Evolutionary conservation across 2,113 vertebrate species (phyloP).

Genomic region (Poeciliopsis turrubarensis): DNA sequence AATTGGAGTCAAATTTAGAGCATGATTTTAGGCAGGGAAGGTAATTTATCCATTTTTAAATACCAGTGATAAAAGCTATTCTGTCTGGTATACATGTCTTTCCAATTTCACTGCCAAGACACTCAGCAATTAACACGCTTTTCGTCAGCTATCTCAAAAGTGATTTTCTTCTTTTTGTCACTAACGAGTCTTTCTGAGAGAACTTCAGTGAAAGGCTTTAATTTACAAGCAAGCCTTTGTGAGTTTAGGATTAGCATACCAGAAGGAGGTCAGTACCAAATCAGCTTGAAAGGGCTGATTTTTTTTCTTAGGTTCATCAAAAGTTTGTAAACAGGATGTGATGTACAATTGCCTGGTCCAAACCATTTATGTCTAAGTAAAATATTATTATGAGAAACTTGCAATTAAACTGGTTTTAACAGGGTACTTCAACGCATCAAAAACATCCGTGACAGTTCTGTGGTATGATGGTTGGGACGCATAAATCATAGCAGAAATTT

Average conservation of each 20-base stretch:
- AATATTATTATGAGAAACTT: conserved; percentile 10
- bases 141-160: conserved; percentile 34
- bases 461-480: conserved; percentile 27
- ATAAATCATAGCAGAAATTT: conserved; percentile 28
- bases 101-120: conserved; percentile 25
- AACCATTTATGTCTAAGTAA: conserved; percentile 27
- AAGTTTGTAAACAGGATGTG: conserved; percentile 48
- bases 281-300: conserved; percentile 18
- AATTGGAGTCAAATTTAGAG: not conserved
- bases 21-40: not conserved
- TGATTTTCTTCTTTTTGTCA: conserved; percentile 37
- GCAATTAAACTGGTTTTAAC: conserved; percentile 35
- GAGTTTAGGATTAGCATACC: conserved; percentile 43
- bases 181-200: conserved; percentile 15
- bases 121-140: conserved; percentile 48
- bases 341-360: conserved; percentile 18
- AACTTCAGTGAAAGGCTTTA: conserved; percentile 39
- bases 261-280: conserved; percentile 32
- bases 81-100: not conserved
- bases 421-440: conserved; percentile 15
- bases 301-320: conserved; percentile 11
- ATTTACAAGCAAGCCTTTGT: conserved; percentile 47
- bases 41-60: conserved; percentile 6
- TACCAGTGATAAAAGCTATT: not conserved
- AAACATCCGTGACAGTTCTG: conserved; percentile 32